Evolutionary conservation across 2,888 invertebrate genomes (phyloP).

Genomic region (Drosophila anomelani): DNA sequence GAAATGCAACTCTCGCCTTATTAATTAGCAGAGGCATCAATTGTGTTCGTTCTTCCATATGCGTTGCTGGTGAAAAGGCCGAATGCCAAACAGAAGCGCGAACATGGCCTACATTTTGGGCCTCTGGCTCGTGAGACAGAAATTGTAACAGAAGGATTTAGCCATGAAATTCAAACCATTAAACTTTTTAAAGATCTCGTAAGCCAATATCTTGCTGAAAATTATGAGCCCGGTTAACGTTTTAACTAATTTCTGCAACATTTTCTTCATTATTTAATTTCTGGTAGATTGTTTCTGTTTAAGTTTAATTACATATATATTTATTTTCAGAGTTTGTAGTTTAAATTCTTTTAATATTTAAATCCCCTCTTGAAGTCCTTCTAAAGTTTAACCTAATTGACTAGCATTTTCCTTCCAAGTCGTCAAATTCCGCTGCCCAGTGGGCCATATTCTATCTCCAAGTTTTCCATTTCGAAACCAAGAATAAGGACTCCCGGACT

Average conservation of each 20-base stretch:
- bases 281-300: neutral
- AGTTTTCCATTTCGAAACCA: neutral
- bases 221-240: neutral
- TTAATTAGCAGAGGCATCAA: conserved; percentile 25
- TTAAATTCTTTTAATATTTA: neutral
- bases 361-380: too few relatives aligned
- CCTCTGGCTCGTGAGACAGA: neutral
- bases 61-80: conserved; percentile 1
- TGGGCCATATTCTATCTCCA: neutral
- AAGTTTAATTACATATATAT: neutral
- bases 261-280: neutral
- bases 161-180: neutral
- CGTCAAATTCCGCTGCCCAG: neutral
- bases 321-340: too few relatives aligned
- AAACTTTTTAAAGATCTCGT: neutral
- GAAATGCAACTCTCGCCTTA: conserved; percentile 18
- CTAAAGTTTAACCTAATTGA: neutral
- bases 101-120: neutral
- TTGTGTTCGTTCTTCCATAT: conserved; percentile 12
- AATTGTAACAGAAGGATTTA: neutral
- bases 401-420: neutral
- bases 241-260: too few relatives aligned
- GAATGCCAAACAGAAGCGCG: neutral
- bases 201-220: too few relatives aligned
- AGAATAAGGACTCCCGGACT: neutral